A percentile compares a stretch with the other conserved stretches of the same genome.
phyloP scores from a whole-genome alignment of 2,113 vertebrate species.

The Phaethornis superciliosus region DNA sequence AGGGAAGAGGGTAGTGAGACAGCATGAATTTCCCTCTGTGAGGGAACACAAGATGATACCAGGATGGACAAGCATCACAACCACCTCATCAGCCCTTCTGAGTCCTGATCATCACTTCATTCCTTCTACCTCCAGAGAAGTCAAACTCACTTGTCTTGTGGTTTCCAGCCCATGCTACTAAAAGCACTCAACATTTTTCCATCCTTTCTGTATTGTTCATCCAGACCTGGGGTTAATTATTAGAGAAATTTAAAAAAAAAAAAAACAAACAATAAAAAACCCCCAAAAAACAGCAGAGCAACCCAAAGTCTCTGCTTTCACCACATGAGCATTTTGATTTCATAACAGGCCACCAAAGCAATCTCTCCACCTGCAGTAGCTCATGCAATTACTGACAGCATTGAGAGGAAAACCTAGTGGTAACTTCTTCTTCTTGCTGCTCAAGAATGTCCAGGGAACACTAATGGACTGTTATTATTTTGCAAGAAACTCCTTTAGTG shows the following conservation, averaged over 20 bases:
- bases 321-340: neutral
- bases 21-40: neutral
- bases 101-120: neutral
- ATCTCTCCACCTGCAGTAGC: neutral
- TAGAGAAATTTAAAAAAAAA: neutral
- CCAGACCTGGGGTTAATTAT: neutral
- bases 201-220: neutral
- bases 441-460: neutral
- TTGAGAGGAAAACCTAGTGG: neutral
- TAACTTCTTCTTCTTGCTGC: neutral
- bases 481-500: neutral
- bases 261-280: no score
- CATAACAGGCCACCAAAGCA: neutral
- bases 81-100: neutral
- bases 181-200: neutral
- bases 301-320: neutral
- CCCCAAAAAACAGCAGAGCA: neutral
- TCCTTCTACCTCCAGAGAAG: neutral
- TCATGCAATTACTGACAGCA: neutral
- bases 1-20: neutral
- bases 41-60: neutral
- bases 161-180: neutral
- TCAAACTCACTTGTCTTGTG: neutral
- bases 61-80: neutral
- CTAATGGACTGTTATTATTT: neutral